Evolutionary conservation across 2,113 vertebrate species (phyloP), one percentile per base, ranked within the genome.

Genomic region (Tupaia chinensis): DNA sequence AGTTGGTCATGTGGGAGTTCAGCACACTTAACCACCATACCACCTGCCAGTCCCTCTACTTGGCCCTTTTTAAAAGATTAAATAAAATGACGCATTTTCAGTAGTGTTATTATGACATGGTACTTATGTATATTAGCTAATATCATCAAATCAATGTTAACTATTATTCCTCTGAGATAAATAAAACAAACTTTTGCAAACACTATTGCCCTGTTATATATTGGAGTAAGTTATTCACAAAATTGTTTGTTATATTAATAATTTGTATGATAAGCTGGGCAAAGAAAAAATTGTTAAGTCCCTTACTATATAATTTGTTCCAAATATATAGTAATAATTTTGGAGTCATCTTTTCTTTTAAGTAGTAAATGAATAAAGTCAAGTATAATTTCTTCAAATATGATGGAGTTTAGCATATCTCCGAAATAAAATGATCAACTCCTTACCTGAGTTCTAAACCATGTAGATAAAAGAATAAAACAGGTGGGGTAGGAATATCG

Each of bases 171-270:
- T 69, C 74, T 89, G 54, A 20, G 70, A 70, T 83, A 79, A 90
- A 80, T 76, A 77, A 94, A 68, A 91, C 92, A 58, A 79, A 69
- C 16, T 66, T 95, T 74, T 91, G 27, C 16, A 68, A 92, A 73
- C 81, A 44, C 6, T 58, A 72, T 22, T 89, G 53, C 17, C 6
- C 56, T 73, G 12, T 80, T 34, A 74, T 60, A 53, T 69, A 84
- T 93, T 86, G 86, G 23, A 72, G 22, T 15, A 88, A n/a, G 23
- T 78, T 70, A 34, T 91, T 91, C 70, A 60, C 16, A 20, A 66
- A 91, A 70, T 76, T 81, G 23, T 16, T 81, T 80, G 14, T 77
- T 72, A 44, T 72, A 29, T 61, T 80, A 87, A 89, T 91, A 90
- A 44, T 54, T 95, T 96, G 20, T 66, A 16, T 54, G 5, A 56